Base-by-base conservation (phyloP, 1,140 invertebrate species). In the Drosophila parvula region DNA sequence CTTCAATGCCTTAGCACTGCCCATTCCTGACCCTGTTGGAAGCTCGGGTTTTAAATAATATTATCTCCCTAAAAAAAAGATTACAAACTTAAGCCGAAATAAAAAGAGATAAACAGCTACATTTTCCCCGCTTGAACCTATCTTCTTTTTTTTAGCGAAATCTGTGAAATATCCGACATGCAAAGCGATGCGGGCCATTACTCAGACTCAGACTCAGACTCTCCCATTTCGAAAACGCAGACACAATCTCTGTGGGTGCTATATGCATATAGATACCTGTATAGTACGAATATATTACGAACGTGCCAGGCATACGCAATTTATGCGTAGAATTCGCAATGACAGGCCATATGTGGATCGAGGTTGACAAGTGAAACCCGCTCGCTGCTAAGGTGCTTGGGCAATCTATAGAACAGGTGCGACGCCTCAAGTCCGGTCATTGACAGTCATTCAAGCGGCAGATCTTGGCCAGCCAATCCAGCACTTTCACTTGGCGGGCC, bases 291-390 rank as follows among this genome's bases (percentile, higher is more conserved):
- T 73, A 28, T 58, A 51, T 48, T 30, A 65, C 22, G 18, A 43
- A 43, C 67, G 75, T 73, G 78, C 43, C 57, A 55, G 34, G 62
- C 65, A 81, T 81, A 81, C 78, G 79, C 79, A 81, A 81, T 80
- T 76, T 76, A 55, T 55, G 51, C 51, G 51, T 55, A 81, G 78
- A 81, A 81, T 81, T 82, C 53, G 68, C 79, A 81, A 82, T 79
- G 63, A 34, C 63, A 40, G 47, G 14, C 62, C 34, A 40, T 81
- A 82, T 74, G 69, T 82, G 79, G 79, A 82, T 81, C 79, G 79
- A 82, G 79, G 79, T 78, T 81, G 79, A 81, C 79, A 81, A 81
- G 79, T 81, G 79, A 81, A 81, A 81, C 79, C 51, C 8, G 51
- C 51, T 55, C 58, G 73, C 55, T 30, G 53, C 14, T 45, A 18